Evolutionary conservation across 2,888 invertebrate species (phyloP).

Genomic region (Metallyticus violacea): DNA sequence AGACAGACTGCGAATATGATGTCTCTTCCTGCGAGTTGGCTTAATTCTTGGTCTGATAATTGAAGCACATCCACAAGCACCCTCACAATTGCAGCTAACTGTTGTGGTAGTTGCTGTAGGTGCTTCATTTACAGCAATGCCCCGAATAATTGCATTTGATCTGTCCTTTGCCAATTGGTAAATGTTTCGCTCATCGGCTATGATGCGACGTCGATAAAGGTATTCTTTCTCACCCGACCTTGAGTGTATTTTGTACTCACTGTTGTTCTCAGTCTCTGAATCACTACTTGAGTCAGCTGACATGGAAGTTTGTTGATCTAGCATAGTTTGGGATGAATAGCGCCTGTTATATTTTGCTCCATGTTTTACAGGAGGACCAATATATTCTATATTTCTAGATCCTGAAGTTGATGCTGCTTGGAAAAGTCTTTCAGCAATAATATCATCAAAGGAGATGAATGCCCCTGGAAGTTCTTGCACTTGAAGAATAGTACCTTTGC

Average conservation of each 20-base stretch:
- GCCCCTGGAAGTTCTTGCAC: neutral
- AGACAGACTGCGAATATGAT: neutral
- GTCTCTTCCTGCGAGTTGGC: neutral
- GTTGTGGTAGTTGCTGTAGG: neutral
- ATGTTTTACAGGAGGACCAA: neutral
- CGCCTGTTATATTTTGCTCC: constrained; percentile 34
- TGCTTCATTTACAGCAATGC: neutral
- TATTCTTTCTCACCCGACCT: neutral
- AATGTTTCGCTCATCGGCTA: neutral
- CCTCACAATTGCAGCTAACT: constrained; percentile 40
- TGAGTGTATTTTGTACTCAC: constrained; percentile 11
- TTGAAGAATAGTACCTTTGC: neutral
- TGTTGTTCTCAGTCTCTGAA: neutral
- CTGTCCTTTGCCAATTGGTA: neutral
- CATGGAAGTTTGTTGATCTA: neutral
- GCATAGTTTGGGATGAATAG: neutral
- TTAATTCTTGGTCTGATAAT: neutral
- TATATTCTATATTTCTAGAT: neutral
- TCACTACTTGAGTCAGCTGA: neutral
- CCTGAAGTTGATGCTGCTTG: neutral
- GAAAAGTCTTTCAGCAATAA: neutral
- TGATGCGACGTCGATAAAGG: neutral
- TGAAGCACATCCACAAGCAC: constrained; percentile 42
- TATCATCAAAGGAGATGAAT: constrained; percentile 2
- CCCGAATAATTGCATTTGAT: neutral